Conservation (phyloP, 2,797 vertebrate genomes). For the Spheniscus humboldti region DNA sequence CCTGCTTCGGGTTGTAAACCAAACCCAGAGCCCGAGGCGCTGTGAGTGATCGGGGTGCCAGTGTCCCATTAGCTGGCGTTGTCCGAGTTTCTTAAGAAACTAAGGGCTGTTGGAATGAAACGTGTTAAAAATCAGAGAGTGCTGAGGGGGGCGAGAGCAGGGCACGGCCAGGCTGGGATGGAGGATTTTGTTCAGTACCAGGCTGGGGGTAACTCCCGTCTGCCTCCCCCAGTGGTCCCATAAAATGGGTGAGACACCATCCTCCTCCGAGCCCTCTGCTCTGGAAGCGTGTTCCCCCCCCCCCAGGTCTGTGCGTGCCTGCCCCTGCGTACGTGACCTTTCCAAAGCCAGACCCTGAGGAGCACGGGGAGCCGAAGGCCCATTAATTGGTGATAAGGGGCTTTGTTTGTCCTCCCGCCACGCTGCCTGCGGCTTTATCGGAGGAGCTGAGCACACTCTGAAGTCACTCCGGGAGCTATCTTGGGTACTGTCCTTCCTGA, state of each 20-base stretch:
- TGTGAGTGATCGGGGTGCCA: rapidly evolving
- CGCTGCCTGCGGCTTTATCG: neutral
- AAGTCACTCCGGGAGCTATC: neutral
- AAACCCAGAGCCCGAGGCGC: rapidly evolving
- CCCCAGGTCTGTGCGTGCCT: rapidly evolving
- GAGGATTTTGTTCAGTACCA: neutral
- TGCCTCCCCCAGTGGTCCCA: rapidly evolving
- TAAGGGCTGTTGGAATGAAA: neutral
- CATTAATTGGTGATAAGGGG: neutral
- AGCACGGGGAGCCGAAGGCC: neutral
- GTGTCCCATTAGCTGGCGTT: rapidly evolving
- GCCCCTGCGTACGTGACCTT: neutral
- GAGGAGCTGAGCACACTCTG: neutral
- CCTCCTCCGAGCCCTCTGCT: neutral
- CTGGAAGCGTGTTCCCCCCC: neutral
- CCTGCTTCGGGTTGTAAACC: neutral
- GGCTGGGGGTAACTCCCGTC: rapidly evolving
- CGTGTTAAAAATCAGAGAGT: rapidly evolving
- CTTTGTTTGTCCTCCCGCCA: constrained; percentile 14
- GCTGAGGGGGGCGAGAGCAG: neutral
- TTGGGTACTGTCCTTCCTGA: neutral
- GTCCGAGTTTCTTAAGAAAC: rapidly evolving
- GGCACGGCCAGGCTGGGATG: rapidly evolving
- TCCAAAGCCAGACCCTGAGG: neutral
- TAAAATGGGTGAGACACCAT: rapidly evolving